Conservation (phyloP, 2,888 invertebrate species). For the Dryococelus australis region DNA sequence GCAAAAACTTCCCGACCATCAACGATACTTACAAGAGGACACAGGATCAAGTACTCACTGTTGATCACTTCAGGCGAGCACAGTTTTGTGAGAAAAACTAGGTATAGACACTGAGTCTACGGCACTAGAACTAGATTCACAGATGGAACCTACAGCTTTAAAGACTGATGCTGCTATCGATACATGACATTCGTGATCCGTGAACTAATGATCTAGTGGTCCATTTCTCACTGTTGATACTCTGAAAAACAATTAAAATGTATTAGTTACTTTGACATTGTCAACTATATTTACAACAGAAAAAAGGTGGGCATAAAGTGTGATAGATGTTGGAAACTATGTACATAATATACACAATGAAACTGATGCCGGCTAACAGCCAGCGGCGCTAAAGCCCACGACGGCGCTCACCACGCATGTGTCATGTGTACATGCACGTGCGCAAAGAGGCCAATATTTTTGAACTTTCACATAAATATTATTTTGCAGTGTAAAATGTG, state of each 20-base stretch:
- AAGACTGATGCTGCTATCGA: neutral
- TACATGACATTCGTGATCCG: neutral
- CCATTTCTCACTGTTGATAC: neutral
- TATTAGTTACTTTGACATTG: neutral
- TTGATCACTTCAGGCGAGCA: too few species aligned
- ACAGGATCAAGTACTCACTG: too few species aligned
- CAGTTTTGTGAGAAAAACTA: neutral
- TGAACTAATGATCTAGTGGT: neutral
- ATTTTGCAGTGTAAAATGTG: too few species aligned
- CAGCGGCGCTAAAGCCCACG: too few species aligned
- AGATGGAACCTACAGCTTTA: neutral
- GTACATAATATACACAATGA: too few species aligned
- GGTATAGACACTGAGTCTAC: constrained; percentile 8
- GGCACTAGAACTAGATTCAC: constrained; percentile 9
- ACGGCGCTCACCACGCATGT: too few species aligned
- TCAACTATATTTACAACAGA: neutral
- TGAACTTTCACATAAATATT: too few species aligned
- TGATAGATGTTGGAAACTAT: neutral
- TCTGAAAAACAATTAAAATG: neutral
- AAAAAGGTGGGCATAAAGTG: neutral
- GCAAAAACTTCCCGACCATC: too few species aligned
- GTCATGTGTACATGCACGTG: too few species aligned
- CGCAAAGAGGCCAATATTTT: too few species aligned
- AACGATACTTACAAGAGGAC: too few species aligned
- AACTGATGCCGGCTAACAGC: too few species aligned